Conservation (phyloP, 2,888 invertebrate species). For the Lasioglossum zephyrum region DNA sequence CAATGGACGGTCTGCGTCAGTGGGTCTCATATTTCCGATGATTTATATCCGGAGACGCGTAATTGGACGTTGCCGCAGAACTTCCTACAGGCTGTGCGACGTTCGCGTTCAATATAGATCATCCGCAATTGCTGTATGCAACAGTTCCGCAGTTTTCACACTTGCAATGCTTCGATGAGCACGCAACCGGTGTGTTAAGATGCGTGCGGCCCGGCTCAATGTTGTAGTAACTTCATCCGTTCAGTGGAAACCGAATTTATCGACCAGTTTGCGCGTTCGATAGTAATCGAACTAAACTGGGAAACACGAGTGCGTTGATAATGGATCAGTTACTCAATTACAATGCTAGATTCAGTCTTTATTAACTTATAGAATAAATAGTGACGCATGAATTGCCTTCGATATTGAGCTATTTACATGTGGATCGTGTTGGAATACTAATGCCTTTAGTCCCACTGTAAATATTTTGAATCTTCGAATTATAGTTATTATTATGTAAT, state of each 20-base stretch:
- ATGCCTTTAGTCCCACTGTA: not conserved
- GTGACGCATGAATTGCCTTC: not conserved
- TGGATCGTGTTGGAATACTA: not conserved
- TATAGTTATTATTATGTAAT: too few relatives aligned
- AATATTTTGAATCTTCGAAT: not conserved
- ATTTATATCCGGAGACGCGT: conserved; percentile 70
- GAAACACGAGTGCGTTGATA: not conserved
- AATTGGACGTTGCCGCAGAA: conserved; percentile 63
- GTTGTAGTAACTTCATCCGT: not conserved
- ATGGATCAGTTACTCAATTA: not conserved
- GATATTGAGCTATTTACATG: not conserved
- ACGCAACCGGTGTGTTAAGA: not conserved
- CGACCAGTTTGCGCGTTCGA: not conserved
- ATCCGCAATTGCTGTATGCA: conserved; percentile 48
- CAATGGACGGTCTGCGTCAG: conserved; percentile 52
- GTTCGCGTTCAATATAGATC: conserved; percentile 60
- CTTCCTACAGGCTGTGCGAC: conserved; percentile 61
- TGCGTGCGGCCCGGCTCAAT: not conserved
- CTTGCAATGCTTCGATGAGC: conserved; percentile 21
- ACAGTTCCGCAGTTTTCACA: conserved; percentile 43
- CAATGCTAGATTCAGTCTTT: not conserved
- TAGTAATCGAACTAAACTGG: not conserved
- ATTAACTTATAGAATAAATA: not conserved
- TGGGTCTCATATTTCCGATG: conserved; percentile 66
- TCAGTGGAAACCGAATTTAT: not conserved